Conservation (phyloP, 2,113 vertebrate genomes). For the Muntiacus reevesi region DNA sequence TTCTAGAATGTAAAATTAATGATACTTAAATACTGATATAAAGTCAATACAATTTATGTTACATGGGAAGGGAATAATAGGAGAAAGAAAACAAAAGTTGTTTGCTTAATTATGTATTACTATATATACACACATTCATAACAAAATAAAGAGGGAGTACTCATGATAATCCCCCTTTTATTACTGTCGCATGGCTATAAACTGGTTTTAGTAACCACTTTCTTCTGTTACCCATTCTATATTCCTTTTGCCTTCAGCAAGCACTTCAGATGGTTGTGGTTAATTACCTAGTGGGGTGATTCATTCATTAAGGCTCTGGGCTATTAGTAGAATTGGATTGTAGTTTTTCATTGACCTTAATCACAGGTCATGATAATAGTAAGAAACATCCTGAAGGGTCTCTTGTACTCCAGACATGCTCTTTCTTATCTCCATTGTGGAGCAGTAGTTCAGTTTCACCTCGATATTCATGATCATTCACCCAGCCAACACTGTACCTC, state of each 20-base stretch:
- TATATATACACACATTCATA: not conserved
- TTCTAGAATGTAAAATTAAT: not conserved
- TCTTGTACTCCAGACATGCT: not conserved
- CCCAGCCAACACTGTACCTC: not conserved
- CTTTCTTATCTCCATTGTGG: not conserved
- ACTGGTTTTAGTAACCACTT: not conserved
- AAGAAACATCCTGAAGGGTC: not conserved
- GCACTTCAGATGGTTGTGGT: not conserved
- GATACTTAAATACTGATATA: not conserved
- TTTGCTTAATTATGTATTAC: not conserved
- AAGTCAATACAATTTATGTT: not conserved
- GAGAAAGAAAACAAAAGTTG: not conserved
- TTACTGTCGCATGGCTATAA: not conserved
- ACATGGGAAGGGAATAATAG: not conserved
- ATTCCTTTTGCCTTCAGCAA: not conserved
- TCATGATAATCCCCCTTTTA: not conserved
- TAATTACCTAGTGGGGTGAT: not conserved
- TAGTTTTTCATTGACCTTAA: not conserved
- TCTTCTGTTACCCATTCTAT: not conserved
- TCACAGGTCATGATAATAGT: not conserved
- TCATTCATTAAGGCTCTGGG: not conserved
- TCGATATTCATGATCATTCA: not conserved
- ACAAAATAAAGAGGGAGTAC: not conserved
- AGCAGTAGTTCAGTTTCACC: not conserved
- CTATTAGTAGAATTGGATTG: not conserved